phyloP scores from a whole-genome alignment of 2,113 vertebrate genomes.

The Pelmatolapia mariae region DNA sequence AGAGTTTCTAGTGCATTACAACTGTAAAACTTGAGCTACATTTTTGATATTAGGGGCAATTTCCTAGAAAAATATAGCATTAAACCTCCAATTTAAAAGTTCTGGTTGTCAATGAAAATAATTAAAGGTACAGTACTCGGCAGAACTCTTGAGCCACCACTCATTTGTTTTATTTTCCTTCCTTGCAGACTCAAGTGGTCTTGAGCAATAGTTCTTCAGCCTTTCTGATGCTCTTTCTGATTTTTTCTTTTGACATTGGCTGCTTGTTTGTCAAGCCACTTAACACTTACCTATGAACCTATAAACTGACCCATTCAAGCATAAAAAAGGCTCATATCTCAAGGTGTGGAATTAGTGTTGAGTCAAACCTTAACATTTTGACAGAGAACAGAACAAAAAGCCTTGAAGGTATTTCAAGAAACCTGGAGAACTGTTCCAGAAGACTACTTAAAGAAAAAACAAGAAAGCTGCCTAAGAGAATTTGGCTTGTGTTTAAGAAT shows the following conservation, averaged over 20 bases:
- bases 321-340: not conserved
- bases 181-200: not conserved
- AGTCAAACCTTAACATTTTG: not conserved
- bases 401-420: not conserved
- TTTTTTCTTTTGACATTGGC: not conserved
- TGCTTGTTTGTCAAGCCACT: not conserved
- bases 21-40: not conserved
- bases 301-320: not conserved
- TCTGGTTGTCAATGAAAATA: not conserved
- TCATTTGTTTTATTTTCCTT: not conserved
- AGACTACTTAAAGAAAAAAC: not conserved
- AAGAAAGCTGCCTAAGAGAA: not conserved
- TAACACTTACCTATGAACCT: not conserved
- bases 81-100: not conserved
- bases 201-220: not conserved
- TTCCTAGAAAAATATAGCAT: not conserved
- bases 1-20: not conserved
- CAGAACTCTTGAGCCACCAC: not conserved
- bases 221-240: not conserved
- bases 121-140: not conserved
- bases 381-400: too few relatives aligned
- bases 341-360: not conserved
- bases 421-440: not conserved
- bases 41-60: not conserved
- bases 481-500: not conserved